These are phyloP conservation scores for Tanypteryx hageni DNA, from an alignment of 2,888 invertebrate species.

Conservation along the genomic window DNA sequence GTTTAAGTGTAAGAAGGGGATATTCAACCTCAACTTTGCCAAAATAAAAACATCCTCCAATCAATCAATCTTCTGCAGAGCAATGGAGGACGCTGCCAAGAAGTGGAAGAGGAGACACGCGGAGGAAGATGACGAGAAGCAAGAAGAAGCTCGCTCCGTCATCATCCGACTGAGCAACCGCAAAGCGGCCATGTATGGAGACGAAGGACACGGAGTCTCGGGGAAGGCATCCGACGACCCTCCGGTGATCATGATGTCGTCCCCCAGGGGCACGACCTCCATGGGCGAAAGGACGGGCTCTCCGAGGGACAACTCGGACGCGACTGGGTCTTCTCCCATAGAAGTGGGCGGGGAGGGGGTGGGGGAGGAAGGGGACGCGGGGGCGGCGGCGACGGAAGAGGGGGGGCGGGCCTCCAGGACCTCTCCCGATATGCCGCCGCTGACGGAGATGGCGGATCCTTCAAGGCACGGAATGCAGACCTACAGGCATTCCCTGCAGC, in stretches of 20 bases:
- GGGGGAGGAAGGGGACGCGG: not conserved
- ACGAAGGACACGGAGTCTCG: constrained; percentile 62
- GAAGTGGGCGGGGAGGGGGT: not conserved
- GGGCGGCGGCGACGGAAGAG: not conserved
- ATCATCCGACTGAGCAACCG: constrained; percentile 42
- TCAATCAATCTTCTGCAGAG: not conserved
- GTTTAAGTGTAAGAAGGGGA: not conserved
- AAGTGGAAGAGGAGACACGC: not conserved
- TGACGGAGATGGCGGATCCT: not conserved
- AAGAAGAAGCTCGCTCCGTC: constrained; percentile 36
- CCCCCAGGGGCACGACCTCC: not conserved
- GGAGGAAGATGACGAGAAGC: constrained; percentile 11
- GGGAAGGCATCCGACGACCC: not conserved
- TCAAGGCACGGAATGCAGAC: not conserved
- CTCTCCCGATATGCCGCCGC: constrained; percentile 18
- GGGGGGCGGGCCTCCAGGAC: not conserved
- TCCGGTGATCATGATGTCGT: not conserved
- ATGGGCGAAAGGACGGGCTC: constrained; percentile 69
- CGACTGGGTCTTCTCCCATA: constrained; percentile 70
- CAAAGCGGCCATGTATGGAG: not conserved
- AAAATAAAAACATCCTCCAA: not conserved
- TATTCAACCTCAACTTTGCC: not conserved
- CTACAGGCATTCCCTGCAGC: not conserved
- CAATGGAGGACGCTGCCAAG: not conserved
- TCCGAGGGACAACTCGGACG: constrained; percentile 69